A percentile compares a stretch with the other conserved stretches of the same genome.
Evolutionary conservation across 2,113 vertebrate species (phyloP).

Genomic region (Cyanoderma ruficeps): DNA sequence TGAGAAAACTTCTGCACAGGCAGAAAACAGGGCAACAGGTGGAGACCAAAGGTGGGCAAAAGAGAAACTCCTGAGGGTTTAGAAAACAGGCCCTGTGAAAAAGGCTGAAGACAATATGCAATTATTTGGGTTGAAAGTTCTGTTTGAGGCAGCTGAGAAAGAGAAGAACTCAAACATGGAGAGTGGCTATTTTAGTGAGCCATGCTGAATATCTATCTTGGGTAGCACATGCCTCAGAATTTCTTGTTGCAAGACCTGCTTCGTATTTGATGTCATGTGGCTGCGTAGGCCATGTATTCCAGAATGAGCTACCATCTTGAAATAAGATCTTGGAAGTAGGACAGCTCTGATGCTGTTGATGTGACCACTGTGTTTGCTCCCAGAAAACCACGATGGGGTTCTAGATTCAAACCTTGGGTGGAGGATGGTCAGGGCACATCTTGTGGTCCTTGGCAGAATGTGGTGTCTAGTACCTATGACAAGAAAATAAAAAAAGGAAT

Average conservation of each 20-base stretch:
- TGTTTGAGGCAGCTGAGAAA: not conserved
- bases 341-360: not conserved
- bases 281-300: not conserved
- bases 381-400: not conserved
- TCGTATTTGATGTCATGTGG: not conserved
- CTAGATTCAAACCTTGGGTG: not conserved
- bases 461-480: not conserved
- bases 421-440: not conserved
- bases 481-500: not conserved
- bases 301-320: not conserved
- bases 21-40: too few species aligned
- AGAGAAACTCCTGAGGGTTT: not conserved
- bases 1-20: too few species aligned
- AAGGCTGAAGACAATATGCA: not conserved
- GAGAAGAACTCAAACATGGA: not conserved
- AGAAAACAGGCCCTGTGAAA: not conserved
- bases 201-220: not conserved
- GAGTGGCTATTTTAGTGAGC: not conserved
- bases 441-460: not conserved
- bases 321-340: not conserved
- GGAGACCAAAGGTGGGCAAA: not conserved
- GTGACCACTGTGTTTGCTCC: not conserved
- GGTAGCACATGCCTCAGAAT: not conserved
- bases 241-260: not conserved
- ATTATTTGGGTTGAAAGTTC: not conserved